Percentiles rank a stretch among this genome's conserved stretches.
Conservation (phyloP, 1,140 invertebrate genomes). For the Drosophila subpulchrella region DNA sequence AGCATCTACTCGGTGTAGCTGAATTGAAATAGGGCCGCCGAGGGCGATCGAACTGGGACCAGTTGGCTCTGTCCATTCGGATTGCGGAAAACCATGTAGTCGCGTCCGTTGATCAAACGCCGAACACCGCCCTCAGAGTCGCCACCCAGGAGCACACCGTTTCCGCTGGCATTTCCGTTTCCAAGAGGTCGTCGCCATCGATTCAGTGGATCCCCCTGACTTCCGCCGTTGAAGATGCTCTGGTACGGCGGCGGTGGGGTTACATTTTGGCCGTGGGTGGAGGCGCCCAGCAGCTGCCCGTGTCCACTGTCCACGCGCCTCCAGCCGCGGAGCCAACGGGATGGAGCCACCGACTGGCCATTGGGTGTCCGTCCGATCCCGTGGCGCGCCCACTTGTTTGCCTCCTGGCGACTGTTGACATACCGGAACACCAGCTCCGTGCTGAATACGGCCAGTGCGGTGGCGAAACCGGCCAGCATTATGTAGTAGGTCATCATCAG, state of each 20-base stretch:
- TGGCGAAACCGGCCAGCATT: constrained; percentile 87
- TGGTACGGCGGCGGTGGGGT: constrained; percentile 86
- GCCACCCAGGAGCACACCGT: constrained; percentile 46
- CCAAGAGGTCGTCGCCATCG: constrained; percentile 84
- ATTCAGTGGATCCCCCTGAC: constrained; percentile 19
- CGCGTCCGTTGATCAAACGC: constrained; percentile 89
- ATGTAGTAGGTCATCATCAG: constrained; percentile 88
- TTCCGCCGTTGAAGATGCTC: constrained; percentile 66
- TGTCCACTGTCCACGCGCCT: constrained; percentile 44
- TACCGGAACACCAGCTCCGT: constrained; percentile 86
- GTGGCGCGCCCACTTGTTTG: constrained; percentile 72
- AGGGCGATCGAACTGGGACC: constrained; percentile 89
- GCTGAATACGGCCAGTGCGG: constrained; percentile 87
- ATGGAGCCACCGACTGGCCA: constrained; percentile 58
- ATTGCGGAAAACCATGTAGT: constrained; percentile 89
- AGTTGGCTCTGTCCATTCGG: constrained; percentile 87
- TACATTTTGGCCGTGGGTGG: constrained; percentile 47
- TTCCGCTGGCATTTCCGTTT: constrained; percentile 27
- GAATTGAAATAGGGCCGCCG: constrained; percentile 90
- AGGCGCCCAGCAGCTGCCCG: constrained; percentile 51
- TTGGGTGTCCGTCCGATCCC: constrained; percentile 64
- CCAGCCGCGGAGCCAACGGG: constrained; percentile 59
- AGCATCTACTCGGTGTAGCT: constrained; percentile 74
- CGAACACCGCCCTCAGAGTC: constrained; percentile 66
- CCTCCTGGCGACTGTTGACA: constrained; percentile 67